A percentile compares a stretch with the other conserved stretches of the same genome.
phyloP scores from a whole-genome alignment of 2,113 vertebrate genomes.

The Rafetus swinhoei region DNA sequence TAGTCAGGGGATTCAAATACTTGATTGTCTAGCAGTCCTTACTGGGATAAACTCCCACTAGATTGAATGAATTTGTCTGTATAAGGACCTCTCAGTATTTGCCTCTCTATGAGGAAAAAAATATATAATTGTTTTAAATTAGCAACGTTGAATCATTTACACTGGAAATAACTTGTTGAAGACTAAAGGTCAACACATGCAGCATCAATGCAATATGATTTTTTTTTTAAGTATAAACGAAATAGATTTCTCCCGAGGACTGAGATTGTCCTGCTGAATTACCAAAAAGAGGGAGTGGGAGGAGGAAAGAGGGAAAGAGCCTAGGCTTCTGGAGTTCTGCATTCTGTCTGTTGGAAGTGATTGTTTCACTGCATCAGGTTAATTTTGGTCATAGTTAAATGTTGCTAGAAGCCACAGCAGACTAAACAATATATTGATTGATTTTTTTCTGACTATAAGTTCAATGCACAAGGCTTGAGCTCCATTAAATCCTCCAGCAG shows the following conservation, averaged over 20 bases:
- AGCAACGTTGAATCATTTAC: not conserved
- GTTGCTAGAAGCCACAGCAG: conserved; percentile 66
- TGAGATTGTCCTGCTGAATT: not conserved
- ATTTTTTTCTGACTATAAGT: conserved; percentile 56
- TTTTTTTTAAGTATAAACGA: not conserved
- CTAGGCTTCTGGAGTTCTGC: not conserved
- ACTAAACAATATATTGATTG: conserved; percentile 70
- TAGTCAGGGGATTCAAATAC: no score
- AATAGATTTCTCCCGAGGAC: not conserved
- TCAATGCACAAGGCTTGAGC: not conserved
- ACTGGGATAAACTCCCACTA: not conserved
- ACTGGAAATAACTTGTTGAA: not conserved
- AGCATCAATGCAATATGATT: not conserved
- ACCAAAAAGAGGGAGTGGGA: not conserved
- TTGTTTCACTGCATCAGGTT: not conserved
- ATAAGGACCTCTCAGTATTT: not conserved
- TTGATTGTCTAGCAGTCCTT: not conserved
- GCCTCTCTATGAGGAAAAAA: not conserved
- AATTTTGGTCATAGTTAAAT: conserved; percentile 27
- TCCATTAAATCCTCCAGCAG: conserved; percentile 4
- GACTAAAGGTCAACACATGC: not conserved
- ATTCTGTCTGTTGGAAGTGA: not conserved
- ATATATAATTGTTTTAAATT: not conserved
- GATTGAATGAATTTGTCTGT: not conserved
- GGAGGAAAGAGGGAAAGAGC: not conserved